phyloP scores from a whole-genome alignment of 1,140 invertebrate genomes.

The Leptopilina boulardi region DNA sequence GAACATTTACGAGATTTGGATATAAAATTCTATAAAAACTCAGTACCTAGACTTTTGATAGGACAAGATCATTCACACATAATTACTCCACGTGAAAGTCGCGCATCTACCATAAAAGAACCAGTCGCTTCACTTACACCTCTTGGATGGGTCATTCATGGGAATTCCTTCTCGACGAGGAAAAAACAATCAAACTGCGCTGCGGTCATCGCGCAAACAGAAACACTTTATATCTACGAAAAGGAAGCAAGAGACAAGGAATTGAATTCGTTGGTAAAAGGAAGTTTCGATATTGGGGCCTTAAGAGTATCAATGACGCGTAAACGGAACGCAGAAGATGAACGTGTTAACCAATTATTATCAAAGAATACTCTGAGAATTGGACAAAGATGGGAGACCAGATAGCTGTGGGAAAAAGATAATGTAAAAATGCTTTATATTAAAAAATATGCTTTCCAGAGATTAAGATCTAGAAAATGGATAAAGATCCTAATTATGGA shows the following conservation, averaged over 20 bases:
- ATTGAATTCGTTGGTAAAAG: neutral
- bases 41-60: neutral
- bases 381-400: neutral
- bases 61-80: neutral
- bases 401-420: neutral
- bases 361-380: neutral
- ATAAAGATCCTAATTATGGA: neutral
- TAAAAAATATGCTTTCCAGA: neutral
- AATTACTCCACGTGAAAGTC: neutral
- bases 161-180: neutral
- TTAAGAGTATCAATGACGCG: neutral
- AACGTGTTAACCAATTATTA: neutral
- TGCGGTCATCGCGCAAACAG: neutral
- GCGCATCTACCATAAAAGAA: neutral
- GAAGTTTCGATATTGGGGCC: neutral
- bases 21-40: neutral
- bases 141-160: neutral
- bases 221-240: neutral
- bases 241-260: neutral
- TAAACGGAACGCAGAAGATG: neutral
- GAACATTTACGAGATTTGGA: neutral
- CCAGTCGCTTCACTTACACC: neutral
- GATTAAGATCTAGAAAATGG: neutral
- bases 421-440: neutral
- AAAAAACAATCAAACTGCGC: neutral